Conservation (phyloP, 1,140 invertebrate genomes). For the Procambarus virginalis region DNA sequence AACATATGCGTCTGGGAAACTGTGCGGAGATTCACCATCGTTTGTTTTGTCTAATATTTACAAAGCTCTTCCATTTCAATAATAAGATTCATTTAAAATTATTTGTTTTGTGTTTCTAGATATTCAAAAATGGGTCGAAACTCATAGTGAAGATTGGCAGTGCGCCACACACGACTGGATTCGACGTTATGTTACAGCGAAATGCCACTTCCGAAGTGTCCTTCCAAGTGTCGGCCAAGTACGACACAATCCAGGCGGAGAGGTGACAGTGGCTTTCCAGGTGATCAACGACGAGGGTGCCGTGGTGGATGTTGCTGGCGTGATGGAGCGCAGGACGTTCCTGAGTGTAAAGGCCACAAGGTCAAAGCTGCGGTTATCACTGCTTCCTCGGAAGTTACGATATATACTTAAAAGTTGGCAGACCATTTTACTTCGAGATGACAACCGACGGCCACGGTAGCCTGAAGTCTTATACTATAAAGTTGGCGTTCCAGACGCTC, state of each 20-base stretch:
- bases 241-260: conserved; percentile 5
- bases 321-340: conserved; percentile 8
- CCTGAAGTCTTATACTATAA: conserved; percentile 14
- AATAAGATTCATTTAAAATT: not conserved
- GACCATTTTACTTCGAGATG: conserved; percentile 2
- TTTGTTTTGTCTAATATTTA: not conserved
- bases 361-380: conserved; percentile 11
- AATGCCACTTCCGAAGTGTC: conserved; percentile 19
- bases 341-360: conserved; percentile 20
- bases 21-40: too few species aligned
- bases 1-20: too few species aligned
- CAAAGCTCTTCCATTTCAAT: not conserved
- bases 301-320: conserved; percentile 22
- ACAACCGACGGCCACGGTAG: not conserved
- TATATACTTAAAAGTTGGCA: conserved; percentile 22
- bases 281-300: not conserved
- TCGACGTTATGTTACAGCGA: conserved; percentile 36
- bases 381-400: conserved; percentile 5
- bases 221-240: conserved; percentile 20
- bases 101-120: conserved; percentile 12
- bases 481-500: conserved; percentile 2
- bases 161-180: conserved; percentile 7
- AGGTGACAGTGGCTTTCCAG: conserved; percentile 10
- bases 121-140: conserved; percentile 17
- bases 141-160: not conserved